Percentiles rank a stretch among this genome's conserved stretches.
Conservation (phyloP, 2,797 vertebrate species). For the Scolopax rusticola region DNA sequence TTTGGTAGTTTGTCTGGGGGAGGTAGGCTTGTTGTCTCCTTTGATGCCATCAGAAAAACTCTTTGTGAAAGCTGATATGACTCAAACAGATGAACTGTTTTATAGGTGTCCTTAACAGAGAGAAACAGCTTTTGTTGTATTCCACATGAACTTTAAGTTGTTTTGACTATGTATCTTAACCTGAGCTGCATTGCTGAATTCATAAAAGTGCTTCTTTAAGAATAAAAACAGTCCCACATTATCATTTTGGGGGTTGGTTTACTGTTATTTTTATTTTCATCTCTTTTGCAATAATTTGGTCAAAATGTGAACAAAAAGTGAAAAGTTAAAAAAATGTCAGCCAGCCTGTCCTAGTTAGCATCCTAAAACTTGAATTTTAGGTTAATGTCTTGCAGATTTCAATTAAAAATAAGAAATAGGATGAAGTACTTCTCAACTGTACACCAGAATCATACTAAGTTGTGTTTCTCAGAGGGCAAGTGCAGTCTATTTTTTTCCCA, state of each 20-base stretch:
- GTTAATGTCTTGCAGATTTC: background rate
- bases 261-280: background rate
- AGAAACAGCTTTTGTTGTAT: background rate
- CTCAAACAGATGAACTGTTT: background rate
- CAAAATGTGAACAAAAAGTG: background rate
- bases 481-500: background rate
- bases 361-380: background rate
- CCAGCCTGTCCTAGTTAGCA: background rate
- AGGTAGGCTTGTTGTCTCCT: background rate
- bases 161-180: background rate
- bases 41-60: background rate
- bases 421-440: background rate
- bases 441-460: background rate
- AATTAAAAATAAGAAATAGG: background rate
- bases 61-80: background rate
- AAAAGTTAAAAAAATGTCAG: background rate
- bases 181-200: background rate
- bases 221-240: background rate
- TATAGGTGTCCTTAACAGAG: background rate
- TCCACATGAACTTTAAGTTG: background rate
- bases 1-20: background rate
- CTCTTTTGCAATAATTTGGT: background rate
- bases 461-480: background rate
- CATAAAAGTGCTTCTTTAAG: background rate
- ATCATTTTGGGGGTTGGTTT: background rate